Evolutionary conservation across 2,113 vertebrate genomes (phyloP), one percentile per base, ranked within the genome.

Genomic region (Cisticola juncidis): DNA sequence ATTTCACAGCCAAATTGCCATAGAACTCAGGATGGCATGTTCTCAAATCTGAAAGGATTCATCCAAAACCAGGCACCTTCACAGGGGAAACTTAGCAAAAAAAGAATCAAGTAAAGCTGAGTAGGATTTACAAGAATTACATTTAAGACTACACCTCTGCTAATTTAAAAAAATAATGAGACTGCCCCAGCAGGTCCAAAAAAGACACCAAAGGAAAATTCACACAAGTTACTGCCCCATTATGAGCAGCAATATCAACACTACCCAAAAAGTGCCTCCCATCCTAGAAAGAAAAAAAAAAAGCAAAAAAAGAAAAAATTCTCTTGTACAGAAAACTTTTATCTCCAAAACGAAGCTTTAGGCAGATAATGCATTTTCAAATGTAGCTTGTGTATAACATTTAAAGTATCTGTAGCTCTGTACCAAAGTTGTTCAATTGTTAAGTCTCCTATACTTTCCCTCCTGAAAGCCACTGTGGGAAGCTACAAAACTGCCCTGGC

Each of bases 1-100:
- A 86, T 26, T 74, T 94, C 57, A 81, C 26, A 72, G 57, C 40
- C 84, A 84, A 48, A 60, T 89, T 94, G 73, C 53, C 62, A 94
- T 11, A 54, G 57, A 86, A 69, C 26, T 86, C 29, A 14, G 29
- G 6, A 13, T 40, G 23, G 12, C 33, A 13, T 11, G 25, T 51
- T 81, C 51, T 44, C 31, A 65, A 65, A 81, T 62, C 45, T 48
- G 48, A 74, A 86, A 85, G 12, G 23, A 79, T 44, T 82, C 1
- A 56, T 45, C 50, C 54, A 64, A 85, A 64, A 95, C 9, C 22
- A 81, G 24, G 7, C 36, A 20, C 42, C 14, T 61, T 78, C 31
- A 47, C 12, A 64, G 54, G 11, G 6, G 19, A 91, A 87, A 44
- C n/a, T n/a, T n/a, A n/a, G n/a, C n/a, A n/a, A n/a, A n/a, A n/a